phyloP scores from a whole-genome alignment of 2,113 vertebrate genomes.

The Nycticebus coucang region DNA sequence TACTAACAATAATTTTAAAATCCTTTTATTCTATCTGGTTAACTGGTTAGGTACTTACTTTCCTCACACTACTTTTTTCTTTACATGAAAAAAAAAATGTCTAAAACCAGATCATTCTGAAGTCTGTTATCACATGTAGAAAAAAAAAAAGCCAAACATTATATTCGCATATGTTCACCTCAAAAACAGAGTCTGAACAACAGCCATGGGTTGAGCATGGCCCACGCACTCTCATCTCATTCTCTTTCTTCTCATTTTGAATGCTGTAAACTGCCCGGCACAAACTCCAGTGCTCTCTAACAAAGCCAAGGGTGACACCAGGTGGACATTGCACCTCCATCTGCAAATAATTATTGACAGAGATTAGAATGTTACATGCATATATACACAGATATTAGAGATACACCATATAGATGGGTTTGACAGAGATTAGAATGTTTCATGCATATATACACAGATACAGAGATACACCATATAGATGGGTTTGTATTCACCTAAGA shows the following conservation, averaged over 20 bases:
- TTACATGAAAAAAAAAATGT: background rate
- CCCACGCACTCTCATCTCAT: constrained; percentile 89
- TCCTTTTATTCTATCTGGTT: background rate
- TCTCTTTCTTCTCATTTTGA: constrained; percentile 87
- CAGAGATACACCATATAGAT: rapidly evolving
- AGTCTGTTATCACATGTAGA: background rate
- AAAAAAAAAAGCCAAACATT: background rate
- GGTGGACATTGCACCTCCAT: constrained; percentile 95
- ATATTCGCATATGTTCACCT: constrained; percentile 84
- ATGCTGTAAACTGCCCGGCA: constrained; percentile 92
- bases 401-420: no score
- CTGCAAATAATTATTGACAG: constrained; percentile 78
- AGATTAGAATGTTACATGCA: background rate
- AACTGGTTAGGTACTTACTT: background rate
- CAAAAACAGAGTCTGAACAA: constrained; percentile 92
- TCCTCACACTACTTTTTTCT: background rate
- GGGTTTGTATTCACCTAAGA: background rate
- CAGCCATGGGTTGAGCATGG: constrained; percentile 92
- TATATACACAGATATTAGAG: rapidly evolving
- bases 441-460: rapidly evolving
- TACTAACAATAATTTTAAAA: background rate
- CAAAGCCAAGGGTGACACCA: constrained; percentile 90
- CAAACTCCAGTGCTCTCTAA: constrained; percentile 92
- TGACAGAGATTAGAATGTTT: background rate
- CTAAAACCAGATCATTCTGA: background rate